Base-by-base conservation (phyloP, 2,888 invertebrate species). In the Cephus nigrinus region DNA sequence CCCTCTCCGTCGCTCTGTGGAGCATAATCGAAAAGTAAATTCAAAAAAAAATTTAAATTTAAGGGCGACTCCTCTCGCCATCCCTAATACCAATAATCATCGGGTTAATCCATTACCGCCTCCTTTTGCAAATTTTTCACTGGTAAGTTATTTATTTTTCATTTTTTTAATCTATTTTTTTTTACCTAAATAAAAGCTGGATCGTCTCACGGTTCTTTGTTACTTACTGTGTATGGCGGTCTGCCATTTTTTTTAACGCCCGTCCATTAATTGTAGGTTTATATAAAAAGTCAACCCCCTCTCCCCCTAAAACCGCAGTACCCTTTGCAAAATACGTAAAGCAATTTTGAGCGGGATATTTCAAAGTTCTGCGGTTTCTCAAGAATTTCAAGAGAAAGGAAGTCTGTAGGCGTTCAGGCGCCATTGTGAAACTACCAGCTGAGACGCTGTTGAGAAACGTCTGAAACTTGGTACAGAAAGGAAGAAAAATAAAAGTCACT, bases 11-110 rank as follows among this genome's bases (percentile, higher is more conserved):
- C 71, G 3, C 12, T 31, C 11, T 30, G 0, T 69, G 12, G 12
- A 71, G 2, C 71, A 12, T 32, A 71, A 71, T 71, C 71, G 5
- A 75, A 55, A 30, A n/a, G 69, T 68, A 31, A 55, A 23, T 12
- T 35, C 12, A 12, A 76, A 34, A 32, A 75, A 71, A 73, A 71
- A 35, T 35, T 71, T 76, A 15, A 73, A 73, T 74, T 78, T 40
- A 68, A 73, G 35, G 31, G 74, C 74, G 35, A 73, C 35, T 12
- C 35, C 35, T n/a, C 35, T 76, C 69, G 71, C 23, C 35, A 72
- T 68, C 76, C 68, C 75, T 82, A 82, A 81, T 81, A 55, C 81
- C 79, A 81, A 81, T 82, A 81, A 81, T 82, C 80, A 79, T 79
- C 15, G 33, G 75, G 73, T 75, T 79, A 79, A 81, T 81, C 79